Evolutionary conservation across 1,140 invertebrate genomes (phyloP), one percentile per base, ranked within the genome.

Genomic region (Marisa cornuarietis): DNA sequence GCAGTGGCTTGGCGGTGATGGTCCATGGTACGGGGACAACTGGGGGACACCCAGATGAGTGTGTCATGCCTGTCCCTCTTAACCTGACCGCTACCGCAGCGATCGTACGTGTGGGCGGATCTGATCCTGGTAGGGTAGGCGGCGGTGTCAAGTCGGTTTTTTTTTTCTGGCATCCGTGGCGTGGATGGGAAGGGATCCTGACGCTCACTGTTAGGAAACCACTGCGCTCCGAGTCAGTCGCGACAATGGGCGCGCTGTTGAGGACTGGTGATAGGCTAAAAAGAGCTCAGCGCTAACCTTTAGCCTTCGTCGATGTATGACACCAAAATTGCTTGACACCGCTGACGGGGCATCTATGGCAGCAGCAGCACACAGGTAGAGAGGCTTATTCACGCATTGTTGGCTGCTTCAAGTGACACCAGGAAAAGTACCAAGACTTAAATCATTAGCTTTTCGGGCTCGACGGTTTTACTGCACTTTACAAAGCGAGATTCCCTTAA

Each of bases 271-370:
- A 71, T 71, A 42, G 69, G 69, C 69, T 49, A 26, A 42, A 49
- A 49, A 18, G 24, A 10, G 24, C 52, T 54, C 26, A 8, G 22
- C 72, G 54, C 72, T 61, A 52, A 26, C 72, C 31, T 20, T 62
- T 61, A 26, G n/a, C 62, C 72, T 74, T 31, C 62, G 24, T 74
- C 54, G 31, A 24, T 74, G 52, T 74, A 52, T 74, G 22, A 61
- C 72, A 61, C n/a, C 54, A 9, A 58, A 58, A 58, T 58, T 58
- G 54, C 11, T 58, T 58, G 54, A 58, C 54, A 58, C 54, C 16
- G 54, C 54, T 58, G 54, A 58, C 54, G 54, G 54, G 54, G 54
- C 54, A 58, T 58, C 54, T 18, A 18, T 58, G 54, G 54, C 54
- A 58, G 54, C 54, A 18, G 16, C 11, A 11, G 54, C 11, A 58